phyloP scores from a whole-genome alignment of 2,113 vertebrate species.

The rat (Rattus norvegicus) region DNA sequence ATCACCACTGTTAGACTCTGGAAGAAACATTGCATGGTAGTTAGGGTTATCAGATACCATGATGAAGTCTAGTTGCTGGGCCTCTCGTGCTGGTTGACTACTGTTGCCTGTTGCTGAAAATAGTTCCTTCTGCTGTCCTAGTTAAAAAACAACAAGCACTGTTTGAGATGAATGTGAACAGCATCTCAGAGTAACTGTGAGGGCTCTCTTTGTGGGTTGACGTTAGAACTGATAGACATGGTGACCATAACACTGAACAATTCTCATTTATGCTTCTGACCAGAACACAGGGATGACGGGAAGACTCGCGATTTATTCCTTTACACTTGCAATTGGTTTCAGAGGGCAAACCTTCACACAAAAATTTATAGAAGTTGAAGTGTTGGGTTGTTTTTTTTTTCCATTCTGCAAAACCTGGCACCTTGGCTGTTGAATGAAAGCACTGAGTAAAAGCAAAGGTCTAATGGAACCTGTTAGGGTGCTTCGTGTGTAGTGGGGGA shows the following conservation, averaged over 20 bases:
- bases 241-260: conserved; percentile 29
- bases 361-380: conserved; percentile 39
- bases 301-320: conserved; percentile 54
- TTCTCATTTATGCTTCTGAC: conserved; percentile 1
- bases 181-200: neutral
- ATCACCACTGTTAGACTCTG: neutral
- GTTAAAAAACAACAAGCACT: neutral
- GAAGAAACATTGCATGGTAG: neutral
- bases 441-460: neutral
- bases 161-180: neutral
- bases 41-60: neutral
- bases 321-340: neutral
- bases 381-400: neutral
- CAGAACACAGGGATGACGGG: conserved; percentile 34
- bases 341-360: conserved; percentile 48
- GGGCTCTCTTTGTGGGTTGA: neutral
- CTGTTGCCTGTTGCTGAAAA: conserved; percentile 31
- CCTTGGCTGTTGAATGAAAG: conserved; percentile 9
- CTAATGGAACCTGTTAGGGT: neutral
- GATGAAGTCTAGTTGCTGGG: neutral
- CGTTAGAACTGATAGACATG: conserved; percentile 5
- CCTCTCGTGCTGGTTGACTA: conserved; percentile 10
- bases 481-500: neutral
- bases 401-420: neutral
- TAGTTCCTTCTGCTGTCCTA: conserved; percentile 3